Conservation (phyloP, 2,888 invertebrate genomes). For the Leucophenga maculata region DNA sequence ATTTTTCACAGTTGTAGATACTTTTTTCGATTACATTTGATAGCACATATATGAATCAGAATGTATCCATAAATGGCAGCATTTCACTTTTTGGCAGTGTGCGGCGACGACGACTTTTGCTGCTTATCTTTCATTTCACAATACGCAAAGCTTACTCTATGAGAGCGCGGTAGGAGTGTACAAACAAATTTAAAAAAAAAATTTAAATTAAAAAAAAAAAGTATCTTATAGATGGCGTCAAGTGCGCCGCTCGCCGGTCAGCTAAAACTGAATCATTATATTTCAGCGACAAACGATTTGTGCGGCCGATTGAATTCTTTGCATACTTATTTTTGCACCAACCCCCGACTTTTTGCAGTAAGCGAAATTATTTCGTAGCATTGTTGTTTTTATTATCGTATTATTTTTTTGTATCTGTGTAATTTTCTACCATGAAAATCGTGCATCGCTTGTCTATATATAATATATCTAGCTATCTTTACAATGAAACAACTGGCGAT, state of each 20-base stretch:
- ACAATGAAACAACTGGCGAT: neutral
- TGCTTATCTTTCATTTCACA: conserved; percentile 5
- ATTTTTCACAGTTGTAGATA: neutral
- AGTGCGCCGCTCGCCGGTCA: conserved; percentile 3
- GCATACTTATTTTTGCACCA: neutral
- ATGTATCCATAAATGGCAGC: conserved; percentile 2
- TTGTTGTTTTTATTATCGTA: neutral
- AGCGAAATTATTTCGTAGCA: neutral
- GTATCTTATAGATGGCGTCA: neutral
- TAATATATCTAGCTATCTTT: neutral
- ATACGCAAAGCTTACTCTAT: neutral
- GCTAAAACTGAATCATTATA: conserved; percentile 12
- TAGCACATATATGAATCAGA: neutral
- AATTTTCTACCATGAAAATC: conserved; percentile 3
- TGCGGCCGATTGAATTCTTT: neutral
- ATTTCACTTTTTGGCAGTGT: neutral
- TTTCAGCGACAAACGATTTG: conserved; percentile 12
- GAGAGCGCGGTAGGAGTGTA: too few relatives aligned
- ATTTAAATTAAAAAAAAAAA: neutral
- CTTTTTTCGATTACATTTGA: neutral
- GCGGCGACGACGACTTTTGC: neutral
- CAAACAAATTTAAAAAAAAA: too few relatives aligned
- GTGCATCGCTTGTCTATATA: conserved; percentile 7
- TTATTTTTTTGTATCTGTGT: conserved; percentile 1
- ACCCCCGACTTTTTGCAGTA: neutral